phyloP scores from a whole-genome alignment of 2,888 invertebrate genomes.

The Drosophila kanekoi region DNA sequence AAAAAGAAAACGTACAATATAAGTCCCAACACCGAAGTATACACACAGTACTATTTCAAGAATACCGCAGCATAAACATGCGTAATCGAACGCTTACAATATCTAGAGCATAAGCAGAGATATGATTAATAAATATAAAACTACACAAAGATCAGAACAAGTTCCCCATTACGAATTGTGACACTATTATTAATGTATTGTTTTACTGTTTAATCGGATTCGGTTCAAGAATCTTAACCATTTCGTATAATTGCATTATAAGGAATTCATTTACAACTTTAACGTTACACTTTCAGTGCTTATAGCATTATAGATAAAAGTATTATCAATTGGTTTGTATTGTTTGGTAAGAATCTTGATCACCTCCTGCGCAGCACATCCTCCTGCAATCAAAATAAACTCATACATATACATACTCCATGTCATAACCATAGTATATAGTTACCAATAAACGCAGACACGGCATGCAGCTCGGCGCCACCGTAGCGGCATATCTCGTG shows the following conservation, averaged over 20 bases:
- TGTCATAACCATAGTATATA: background rate
- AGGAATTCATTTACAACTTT: slow-evolving; percentile 87
- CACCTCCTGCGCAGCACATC: slow-evolving; percentile 97
- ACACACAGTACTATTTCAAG: slow-evolving; percentile 42
- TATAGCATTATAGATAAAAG: slow-evolving; percentile 97
- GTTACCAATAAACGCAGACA: slow-evolving; percentile 94
- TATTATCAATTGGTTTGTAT: slow-evolving; percentile 98
- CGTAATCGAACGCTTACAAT: slow-evolving; percentile 59
- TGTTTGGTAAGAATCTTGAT: slow-evolving; percentile 98
- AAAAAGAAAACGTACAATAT: slow-evolving; percentile 5
- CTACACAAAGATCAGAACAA: slow-evolving; percentile 39
- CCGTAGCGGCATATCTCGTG: slow-evolving; percentile 98
- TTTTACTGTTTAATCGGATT: background rate
- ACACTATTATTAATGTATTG: background rate
- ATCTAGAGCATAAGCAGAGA: slow-evolving; percentile 50
- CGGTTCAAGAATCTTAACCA: slow-evolving; percentile 10
- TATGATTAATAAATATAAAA: slow-evolving; percentile 57
- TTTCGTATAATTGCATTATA: slow-evolving; percentile 29
- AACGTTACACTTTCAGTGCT: slow-evolving; percentile 94
- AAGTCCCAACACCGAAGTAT: slow-evolving; percentile 30
- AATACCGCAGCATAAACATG: slow-evolving; percentile 45
- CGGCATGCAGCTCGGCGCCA: slow-evolving; percentile 96
- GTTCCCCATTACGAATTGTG: background rate
- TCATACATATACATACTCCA: background rate
- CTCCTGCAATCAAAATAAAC: slow-evolving; percentile 86